Conservation (phyloP, 2,113 vertebrate genomes). For the Plecotus auritus region DNA sequence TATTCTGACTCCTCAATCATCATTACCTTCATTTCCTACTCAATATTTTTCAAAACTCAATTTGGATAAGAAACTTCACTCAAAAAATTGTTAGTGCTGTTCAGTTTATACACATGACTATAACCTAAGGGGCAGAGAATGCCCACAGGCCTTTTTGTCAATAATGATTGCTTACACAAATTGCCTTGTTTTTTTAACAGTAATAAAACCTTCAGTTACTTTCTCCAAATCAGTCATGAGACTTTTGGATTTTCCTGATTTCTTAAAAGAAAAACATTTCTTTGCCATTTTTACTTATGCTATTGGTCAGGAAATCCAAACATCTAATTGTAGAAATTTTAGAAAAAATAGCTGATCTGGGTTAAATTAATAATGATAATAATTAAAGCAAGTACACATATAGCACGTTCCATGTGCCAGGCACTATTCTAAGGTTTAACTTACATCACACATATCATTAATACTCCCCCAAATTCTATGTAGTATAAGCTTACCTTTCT, state of each 20-base stretch:
- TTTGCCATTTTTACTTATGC: not conserved
- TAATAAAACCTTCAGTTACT: not conserved
- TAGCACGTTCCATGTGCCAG: not conserved
- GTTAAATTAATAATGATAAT: not conserved
- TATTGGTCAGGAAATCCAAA: not conserved
- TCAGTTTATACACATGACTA: not conserved
- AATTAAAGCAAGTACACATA: not conserved
- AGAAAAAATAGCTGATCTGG: not conserved
- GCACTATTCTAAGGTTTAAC: not conserved
- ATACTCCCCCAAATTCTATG: not conserved
- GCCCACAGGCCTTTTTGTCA: not conserved
- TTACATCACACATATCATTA: not conserved
- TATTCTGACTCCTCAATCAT: not conserved
- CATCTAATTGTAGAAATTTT: not conserved
- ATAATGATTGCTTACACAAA: not conserved
- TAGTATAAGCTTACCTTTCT: not conserved
- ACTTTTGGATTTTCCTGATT: not conserved
- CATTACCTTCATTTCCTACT: slow-evolving; percentile 29
- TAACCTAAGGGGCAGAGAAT: not conserved
- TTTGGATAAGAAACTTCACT: slow-evolving; percentile 41
- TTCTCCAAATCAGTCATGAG: not conserved
- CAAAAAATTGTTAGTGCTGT: not conserved
- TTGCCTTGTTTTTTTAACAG: not conserved
- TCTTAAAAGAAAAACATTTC: not conserved
- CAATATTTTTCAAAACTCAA: slow-evolving; percentile 25